Conservation (phyloP, 2,888 invertebrate genomes). For the Ectobius pallidus region DNA sequence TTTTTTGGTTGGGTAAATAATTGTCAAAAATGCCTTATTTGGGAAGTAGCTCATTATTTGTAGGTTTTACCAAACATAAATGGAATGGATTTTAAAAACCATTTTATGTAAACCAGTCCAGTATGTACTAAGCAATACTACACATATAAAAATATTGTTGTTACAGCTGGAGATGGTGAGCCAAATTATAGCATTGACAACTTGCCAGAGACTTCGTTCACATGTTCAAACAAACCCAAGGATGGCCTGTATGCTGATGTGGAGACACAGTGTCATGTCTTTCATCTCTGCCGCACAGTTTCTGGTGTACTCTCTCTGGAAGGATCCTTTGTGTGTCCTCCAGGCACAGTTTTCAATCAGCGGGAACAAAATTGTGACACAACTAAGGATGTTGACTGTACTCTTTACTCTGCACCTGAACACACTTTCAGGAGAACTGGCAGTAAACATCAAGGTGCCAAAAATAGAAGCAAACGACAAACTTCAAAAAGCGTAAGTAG, state of each 20-base stretch:
- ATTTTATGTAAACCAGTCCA: too few species aligned
- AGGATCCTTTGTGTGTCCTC: slow-evolving; percentile 35
- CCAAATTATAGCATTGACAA: slow-evolving; percentile 5
- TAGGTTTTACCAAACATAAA: too few species aligned
- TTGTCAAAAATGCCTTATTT: too few species aligned
- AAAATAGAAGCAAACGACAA: not conserved
- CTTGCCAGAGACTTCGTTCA: slow-evolving; percentile 24
- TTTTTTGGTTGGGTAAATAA: too few species aligned
- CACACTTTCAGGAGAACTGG: slow-evolving; percentile 20
- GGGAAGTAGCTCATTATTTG: too few species aligned
- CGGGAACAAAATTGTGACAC: slow-evolving; percentile 29
- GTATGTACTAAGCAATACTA: too few species aligned
- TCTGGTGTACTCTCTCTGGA: slow-evolving; percentile 19
- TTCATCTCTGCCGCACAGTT: slow-evolving; percentile 30
- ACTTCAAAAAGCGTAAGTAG: too few species aligned
- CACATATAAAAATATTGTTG: too few species aligned
- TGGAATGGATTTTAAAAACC: too few species aligned
- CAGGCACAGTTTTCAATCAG: slow-evolving; percentile 35
- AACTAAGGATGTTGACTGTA: slow-evolving; percentile 32
- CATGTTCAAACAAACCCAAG: slow-evolving; percentile 17
- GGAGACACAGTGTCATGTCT: slow-evolving; percentile 30
- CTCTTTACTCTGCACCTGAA: slow-evolving; percentile 27
- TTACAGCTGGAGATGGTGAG: not conserved
- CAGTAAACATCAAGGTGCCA: not conserved
- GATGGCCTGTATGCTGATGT: slow-evolving; percentile 37